Evolutionary conservation across 2,888 invertebrate genomes (phyloP).

Genomic region (Lasioglossum malachurum): DNA sequence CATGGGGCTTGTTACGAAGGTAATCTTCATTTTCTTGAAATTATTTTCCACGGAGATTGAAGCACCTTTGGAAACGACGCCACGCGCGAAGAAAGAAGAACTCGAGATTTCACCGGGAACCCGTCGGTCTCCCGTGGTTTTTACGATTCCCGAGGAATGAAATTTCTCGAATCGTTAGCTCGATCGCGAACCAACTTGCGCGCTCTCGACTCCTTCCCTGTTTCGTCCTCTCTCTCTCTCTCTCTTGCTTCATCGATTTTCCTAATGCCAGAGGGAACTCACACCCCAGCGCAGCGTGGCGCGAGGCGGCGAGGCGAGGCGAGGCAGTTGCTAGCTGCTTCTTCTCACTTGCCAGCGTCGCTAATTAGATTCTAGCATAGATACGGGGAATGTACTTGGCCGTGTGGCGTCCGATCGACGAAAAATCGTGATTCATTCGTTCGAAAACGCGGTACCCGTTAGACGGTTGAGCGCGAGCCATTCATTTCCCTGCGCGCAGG

Average conservation of each 20-base stretch:
- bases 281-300: not conserved
- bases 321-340: constrained; percentile 15
- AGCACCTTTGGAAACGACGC: constrained; percentile 2
- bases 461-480: constrained; percentile 45
- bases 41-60: constrained; percentile 7
- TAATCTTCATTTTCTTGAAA: constrained; percentile 21
- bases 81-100: not conserved
- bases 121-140: not conserved
- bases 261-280: constrained; percentile 29
- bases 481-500: constrained; percentile 47
- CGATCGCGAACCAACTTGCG: constrained; percentile 16
- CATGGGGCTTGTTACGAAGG: constrained; percentile 17
- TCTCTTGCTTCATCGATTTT: constrained; percentile 27
- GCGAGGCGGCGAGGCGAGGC: not conserved
- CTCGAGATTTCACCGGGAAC: not conserved
- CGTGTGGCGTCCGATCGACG: constrained; percentile 27
- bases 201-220: not conserved
- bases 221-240: not conserved
- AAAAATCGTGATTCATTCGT: constrained; percentile 60
- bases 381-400: constrained; percentile 43
- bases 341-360: constrained; percentile 49
- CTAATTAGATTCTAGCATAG: constrained; percentile 54
- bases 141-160: not conserved
- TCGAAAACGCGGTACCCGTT: constrained; percentile 54
- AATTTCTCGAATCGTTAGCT: constrained; percentile 6